Evolutionary conservation across 2,797 vertebrate genomes (phyloP).

Genomic region (Ceryle rudis): DNA sequence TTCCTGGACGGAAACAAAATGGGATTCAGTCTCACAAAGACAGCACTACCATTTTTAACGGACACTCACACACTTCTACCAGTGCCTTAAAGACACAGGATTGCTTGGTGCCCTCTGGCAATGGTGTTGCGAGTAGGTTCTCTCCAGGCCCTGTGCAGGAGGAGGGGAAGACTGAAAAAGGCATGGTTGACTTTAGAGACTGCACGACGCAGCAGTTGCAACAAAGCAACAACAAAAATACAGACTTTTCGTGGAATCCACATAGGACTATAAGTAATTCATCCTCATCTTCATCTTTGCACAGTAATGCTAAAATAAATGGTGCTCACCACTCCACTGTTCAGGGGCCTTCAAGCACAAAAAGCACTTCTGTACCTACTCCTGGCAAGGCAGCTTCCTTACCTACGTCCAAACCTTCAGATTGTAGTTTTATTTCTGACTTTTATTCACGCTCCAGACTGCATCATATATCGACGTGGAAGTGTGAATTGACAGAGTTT

Average conservation of each 20-base stretch:
- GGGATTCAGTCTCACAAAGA: slow-evolving; percentile 77
- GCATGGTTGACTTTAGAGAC: slow-evolving; percentile 75
- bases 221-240: slow-evolving; percentile 71
- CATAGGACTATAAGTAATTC: slow-evolving; percentile 78
- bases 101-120: slow-evolving; percentile 73
- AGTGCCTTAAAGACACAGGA: slow-evolving; percentile 97
- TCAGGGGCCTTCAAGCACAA: slow-evolving; percentile 86
- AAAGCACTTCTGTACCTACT: slow-evolving; percentile 80
- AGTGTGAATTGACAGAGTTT: slow-evolving; percentile 93
- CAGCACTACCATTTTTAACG: slow-evolving; percentile 84
- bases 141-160: slow-evolving; percentile 69
- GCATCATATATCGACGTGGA: slow-evolving; percentile 97
- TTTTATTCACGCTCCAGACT: slow-evolving; percentile 94
- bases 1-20: slow-evolving; percentile 73
- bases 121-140: slow-evolving; percentile 71
- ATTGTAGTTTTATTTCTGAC: slow-evolving; percentile 90
- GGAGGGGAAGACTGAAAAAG: slow-evolving; percentile 72
- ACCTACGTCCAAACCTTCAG: slow-evolving; percentile 76
- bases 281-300: slow-evolving; percentile 78
- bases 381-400: slow-evolving; percentile 73
- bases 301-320: slow-evolving; percentile 81
- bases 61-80: slow-evolving; percentile 85
- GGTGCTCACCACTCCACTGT: slow-evolving; percentile 83
- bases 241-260: slow-evolving; percentile 65
- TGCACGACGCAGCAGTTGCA: slow-evolving; percentile 70